phyloP scores from a whole-genome alignment of 1,140 invertebrate species.

The Monochamus saltuarius region DNA sequence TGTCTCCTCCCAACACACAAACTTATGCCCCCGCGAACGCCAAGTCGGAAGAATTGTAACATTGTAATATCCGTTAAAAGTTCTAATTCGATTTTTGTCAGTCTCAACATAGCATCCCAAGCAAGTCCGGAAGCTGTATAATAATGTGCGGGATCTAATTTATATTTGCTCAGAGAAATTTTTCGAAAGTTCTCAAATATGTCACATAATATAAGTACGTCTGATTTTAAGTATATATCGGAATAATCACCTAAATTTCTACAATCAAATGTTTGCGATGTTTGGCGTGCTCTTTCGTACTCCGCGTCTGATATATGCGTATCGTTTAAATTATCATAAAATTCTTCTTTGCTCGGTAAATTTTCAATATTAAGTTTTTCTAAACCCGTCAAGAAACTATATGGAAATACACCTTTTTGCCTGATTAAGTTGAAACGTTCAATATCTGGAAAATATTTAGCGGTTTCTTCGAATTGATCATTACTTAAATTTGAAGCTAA shows the following conservation, averaged over 20 bases:
- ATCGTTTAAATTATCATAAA: slow-evolving; percentile 46
- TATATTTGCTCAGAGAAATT: slow-evolving; percentile 42
- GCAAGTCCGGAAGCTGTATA: slow-evolving; percentile 45
- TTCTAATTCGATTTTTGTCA: too few relatives aligned
- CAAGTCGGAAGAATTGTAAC: slow-evolving; percentile 43
- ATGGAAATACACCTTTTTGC: slow-evolving; percentile 44
- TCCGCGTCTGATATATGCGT: slow-evolving; percentile 45
- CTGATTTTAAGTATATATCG: slow-evolving; percentile 52
- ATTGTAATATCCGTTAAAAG: slow-evolving; percentile 52
- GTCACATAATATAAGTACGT: slow-evolving; percentile 52
- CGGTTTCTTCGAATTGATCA: slow-evolving; percentile 10
- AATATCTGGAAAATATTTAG: slow-evolving; percentile 36
- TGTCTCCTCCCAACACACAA: slow-evolving; percentile 45
- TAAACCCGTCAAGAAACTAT: slow-evolving; percentile 39
- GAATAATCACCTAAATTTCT: slow-evolving; percentile 54
- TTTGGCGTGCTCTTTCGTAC: slow-evolving; percentile 48
- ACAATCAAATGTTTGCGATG: too few relatives aligned
- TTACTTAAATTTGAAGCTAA: slow-evolving; percentile 12
- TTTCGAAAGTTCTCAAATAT: slow-evolving; percentile 53
- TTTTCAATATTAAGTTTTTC: slow-evolving; percentile 40
- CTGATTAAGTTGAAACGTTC: slow-evolving; percentile 42
- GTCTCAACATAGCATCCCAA: slow-evolving; percentile 50
- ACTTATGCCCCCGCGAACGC: slow-evolving; percentile 49
- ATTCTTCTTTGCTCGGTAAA: slow-evolving; percentile 40
- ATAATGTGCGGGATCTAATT: slow-evolving; percentile 49